These are phyloP conservation scores for Helicoverpa zea DNA, from an alignment of 1,140 invertebrate genomes.

Conservation along the genomic window DNA sequence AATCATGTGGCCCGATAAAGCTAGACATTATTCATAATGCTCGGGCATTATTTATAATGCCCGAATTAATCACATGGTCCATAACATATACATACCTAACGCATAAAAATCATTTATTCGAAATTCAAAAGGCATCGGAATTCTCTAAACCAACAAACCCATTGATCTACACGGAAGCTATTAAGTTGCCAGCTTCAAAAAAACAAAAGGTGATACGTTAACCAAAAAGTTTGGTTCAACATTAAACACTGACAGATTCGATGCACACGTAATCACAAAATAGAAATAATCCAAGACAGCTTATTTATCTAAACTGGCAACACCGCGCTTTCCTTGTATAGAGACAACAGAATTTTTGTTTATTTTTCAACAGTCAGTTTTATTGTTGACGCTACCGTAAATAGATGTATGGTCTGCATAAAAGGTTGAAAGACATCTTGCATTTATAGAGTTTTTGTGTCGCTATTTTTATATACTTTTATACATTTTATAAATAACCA, in stretches of 20 bases:
- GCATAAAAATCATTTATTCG: neutral
- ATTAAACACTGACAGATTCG: constrained; percentile 24
- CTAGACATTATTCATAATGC: too few species aligned
- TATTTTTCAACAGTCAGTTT: constrained; percentile 36
- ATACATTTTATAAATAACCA: too few species aligned
- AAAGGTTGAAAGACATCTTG: neutral
- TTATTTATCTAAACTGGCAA: constrained; percentile 40
- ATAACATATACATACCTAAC: too few species aligned
- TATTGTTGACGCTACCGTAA: constrained; percentile 37
- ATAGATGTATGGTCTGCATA: constrained; percentile 20
- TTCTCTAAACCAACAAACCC: neutral
- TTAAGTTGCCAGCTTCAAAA: constrained; percentile 18
- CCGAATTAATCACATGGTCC: too few species aligned
- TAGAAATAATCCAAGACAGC: constrained; percentile 20
- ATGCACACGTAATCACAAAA: neutral
- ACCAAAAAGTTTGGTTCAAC: constrained; percentile 18
- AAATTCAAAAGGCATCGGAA: neutral
- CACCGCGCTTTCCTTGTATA: constrained; percentile 19
- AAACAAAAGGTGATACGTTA: neutral
- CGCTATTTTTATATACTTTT: neutral
- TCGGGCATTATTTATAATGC: too few species aligned
- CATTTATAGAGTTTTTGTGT: neutral
- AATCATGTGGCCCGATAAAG: too few species aligned
- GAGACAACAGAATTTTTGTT: constrained; percentile 33
- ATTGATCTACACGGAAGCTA: constrained; percentile 20